Evolutionary conservation across 2,113 vertebrate species (phyloP), one percentile per base, ranked within the genome.

Genomic region (Tachycineta bicolor): DNA sequence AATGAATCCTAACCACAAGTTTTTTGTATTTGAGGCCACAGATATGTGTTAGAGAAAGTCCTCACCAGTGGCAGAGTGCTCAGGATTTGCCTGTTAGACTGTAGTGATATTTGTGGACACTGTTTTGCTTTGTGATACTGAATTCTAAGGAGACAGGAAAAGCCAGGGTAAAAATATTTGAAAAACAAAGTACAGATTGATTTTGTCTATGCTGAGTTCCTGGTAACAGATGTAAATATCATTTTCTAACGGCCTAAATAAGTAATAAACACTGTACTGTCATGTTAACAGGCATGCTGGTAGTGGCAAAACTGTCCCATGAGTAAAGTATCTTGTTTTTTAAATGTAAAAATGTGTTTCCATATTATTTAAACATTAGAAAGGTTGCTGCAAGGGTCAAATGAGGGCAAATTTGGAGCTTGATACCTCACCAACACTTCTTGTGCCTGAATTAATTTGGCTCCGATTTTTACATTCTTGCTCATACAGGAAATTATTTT

Each of bases 401-500:
- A 10, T 50, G 65, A 93, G 83, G 90, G 26, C 49, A 78, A 26
- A 60, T 64, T 78, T 90, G 37, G 37, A 86, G 56, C 59, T 23
- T 73, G 46, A 24, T 89, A 44, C 46, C n/a, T 94, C 37, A 43
- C 47, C n/a, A 67, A 33, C 34, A 31, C 49, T 68, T 92, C 83
- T 81, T 62, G 78, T 79, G 55, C 21, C 70, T 93, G 75, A 85
- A 55, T 80, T 43, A 68, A 81, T 93, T 86, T 92, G 80, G 73
- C 76, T 92, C 52, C 16, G 41, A 83, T 94, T 94, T 86, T 44
- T 83, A 44, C 28, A 31, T 95, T 93, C 64, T 93, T 91, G 67
- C 81, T 89, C 62, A 31, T 88, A 56, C 29, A 90, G 85, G 67
- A 96, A 83, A 90, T 92, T 85, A 75, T 90, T 96, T 94, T 90